Conservation (phyloP, 2,113 vertebrate species). For the Myotis yumanensis region DNA sequence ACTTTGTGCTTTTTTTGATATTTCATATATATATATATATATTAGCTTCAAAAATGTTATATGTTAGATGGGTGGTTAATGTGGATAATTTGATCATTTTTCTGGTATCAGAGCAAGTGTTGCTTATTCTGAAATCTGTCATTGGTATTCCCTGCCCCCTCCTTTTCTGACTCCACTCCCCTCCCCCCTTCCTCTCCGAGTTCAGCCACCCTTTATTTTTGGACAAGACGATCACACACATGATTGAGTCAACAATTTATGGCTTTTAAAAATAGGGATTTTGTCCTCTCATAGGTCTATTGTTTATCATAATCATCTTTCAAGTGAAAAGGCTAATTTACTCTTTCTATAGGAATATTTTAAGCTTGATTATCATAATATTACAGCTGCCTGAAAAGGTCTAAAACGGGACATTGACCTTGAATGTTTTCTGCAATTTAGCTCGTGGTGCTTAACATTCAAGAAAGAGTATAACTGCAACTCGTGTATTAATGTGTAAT, state of each 20-base stretch:
- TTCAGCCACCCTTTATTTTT: conserved; percentile 64
- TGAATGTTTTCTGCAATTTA: conserved; percentile 83
- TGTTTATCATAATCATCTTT: conserved; percentile 87
- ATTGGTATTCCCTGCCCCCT: background rate
- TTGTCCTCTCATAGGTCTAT: conserved; percentile 80
- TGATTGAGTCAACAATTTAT: conserved; percentile 74
- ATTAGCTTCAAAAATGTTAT: background rate
- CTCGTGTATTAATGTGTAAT: conserved; percentile 85
- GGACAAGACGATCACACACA: conserved; percentile 64
- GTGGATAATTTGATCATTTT: conserved; percentile 21
- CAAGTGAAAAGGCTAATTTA: conserved; percentile 88
- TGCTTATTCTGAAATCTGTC: conserved; percentile 20
- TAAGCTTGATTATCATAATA: conserved; percentile 88
- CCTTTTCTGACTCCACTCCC: too few relatives aligned
- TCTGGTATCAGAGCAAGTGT: background rate
- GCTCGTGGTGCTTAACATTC: conserved; percentile 85
- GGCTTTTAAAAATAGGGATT: conserved; percentile 75
- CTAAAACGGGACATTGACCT: conserved; percentile 87
- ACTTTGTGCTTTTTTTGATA: background rate
- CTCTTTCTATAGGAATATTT: conserved; percentile 89
- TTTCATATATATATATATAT: background rate
- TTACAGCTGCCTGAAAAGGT: conserved; percentile 86
- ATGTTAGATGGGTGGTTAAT: background rate
- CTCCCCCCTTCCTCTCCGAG: background rate
- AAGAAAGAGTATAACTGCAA: conserved; percentile 85